These are phyloP conservation scores for Aphaenogaster floridana DNA, from an alignment of 1,140 invertebrate species.

Conservation along the genomic window DNA sequence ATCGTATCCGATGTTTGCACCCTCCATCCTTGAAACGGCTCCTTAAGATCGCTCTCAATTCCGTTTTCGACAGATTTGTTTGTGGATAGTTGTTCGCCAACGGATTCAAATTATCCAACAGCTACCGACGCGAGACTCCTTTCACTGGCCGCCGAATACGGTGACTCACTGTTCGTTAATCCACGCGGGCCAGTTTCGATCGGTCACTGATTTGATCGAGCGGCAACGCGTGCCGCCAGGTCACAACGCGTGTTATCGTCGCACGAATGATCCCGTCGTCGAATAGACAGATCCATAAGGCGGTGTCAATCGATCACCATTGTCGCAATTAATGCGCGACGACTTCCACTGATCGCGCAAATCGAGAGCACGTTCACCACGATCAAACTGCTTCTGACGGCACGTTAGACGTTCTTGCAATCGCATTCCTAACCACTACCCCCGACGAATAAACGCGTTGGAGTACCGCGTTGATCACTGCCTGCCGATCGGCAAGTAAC, in stretches of 20 bases:
- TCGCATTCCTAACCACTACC: constrained; percentile 11
- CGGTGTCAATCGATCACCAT: constrained; percentile 6
- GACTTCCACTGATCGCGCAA: not conserved
- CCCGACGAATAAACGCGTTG: not conserved
- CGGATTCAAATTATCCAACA: constrained; percentile 14
- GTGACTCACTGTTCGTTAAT: constrained; percentile 58
- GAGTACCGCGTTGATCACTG: not conserved
- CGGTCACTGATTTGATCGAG: constrained; percentile 14
- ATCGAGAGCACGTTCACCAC: constrained; percentile 9
- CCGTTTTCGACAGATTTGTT: not conserved
- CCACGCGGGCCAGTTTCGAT: constrained; percentile 44
- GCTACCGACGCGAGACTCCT: not conserved
- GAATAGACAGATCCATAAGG: constrained; percentile 2
- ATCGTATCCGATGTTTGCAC: not conserved
- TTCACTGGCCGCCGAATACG: constrained; percentile 48
- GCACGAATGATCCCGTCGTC: constrained; percentile 11
- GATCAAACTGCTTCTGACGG: constrained; percentile 14
- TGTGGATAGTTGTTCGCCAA: not conserved
- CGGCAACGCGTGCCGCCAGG: not conserved
- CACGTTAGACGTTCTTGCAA: constrained; percentile 23
- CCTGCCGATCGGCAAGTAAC: not conserved
- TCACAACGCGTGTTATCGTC: constrained; percentile 34
- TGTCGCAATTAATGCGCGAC: constrained; percentile 31
- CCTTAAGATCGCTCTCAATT: not conserved
- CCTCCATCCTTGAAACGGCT: not conserved